Percentiles rank a stretch among this genome's conserved stretches.
Conservation (phyloP, 2,797 vertebrate genomes). For the Coccyzus lansbergi region DNA sequence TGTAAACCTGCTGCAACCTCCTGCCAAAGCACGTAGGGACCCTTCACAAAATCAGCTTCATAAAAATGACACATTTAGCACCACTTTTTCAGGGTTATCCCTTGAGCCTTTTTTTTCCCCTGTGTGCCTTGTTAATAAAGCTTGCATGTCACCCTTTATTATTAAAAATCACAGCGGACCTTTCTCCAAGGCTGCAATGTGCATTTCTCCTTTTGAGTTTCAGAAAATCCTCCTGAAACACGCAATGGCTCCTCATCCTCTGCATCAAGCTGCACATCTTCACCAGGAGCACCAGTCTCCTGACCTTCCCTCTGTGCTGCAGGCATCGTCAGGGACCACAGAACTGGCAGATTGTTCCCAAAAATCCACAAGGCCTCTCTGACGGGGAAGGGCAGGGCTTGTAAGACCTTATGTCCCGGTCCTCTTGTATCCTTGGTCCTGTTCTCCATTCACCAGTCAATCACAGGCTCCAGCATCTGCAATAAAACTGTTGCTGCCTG, state of each 20-base stretch:
- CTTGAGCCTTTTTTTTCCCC: conserved; percentile 41
- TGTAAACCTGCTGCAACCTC: conserved; percentile 68
- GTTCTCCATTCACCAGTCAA: background rate
- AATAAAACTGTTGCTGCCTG: conserved; percentile 35
- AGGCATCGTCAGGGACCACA: background rate
- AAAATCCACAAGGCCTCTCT: background rate
- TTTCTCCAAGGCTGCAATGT: conserved; percentile 56
- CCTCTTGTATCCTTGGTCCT: background rate
- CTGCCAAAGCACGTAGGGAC: conserved; percentile 65
- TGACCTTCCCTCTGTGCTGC: background rate
- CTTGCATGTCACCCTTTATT: conserved; percentile 56
- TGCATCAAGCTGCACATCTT: background rate
- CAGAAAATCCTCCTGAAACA: conserved; percentile 19
- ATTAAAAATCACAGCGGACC: conserved; percentile 42
- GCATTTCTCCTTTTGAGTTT: conserved; percentile 10
- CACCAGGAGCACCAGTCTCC: background rate
- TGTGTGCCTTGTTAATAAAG: conserved; percentile 41
- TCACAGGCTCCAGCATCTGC: conserved; percentile 22
- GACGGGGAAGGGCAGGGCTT: background rate
- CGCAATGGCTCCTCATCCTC: background rate
- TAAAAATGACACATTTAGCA: conserved; percentile 62
- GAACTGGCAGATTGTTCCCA: background rate
- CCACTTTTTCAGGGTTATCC: conserved; percentile 62
- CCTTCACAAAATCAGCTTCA: conserved; percentile 64
- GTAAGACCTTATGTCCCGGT: background rate